Percentiles rank a stretch among this genome's conserved stretches.
Conservation (phyloP, 1,140 invertebrate genomes). For the Ips nitidus region DNA sequence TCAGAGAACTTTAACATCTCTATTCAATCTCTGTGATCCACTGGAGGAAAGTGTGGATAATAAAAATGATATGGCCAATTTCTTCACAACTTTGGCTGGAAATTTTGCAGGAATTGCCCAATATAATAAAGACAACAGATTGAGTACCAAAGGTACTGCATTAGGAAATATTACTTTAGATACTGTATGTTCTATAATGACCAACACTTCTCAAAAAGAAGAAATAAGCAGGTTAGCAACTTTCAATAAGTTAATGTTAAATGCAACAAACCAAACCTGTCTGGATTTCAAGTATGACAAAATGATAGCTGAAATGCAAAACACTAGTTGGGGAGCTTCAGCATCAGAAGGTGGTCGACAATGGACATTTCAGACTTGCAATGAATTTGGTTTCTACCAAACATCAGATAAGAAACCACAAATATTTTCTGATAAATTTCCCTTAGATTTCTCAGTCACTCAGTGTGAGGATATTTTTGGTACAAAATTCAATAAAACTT, state of each 20-base stretch:
- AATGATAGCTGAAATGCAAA: constrained; percentile 72
- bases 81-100: constrained; percentile 78
- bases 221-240: constrained; percentile 70
- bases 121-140: constrained; percentile 92
- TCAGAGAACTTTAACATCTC: constrained; percentile 63
- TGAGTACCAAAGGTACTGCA: constrained; percentile 58
- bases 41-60: constrained; percentile 66
- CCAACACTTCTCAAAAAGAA: constrained; percentile 58
- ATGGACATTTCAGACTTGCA: constrained; percentile 95
- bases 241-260: constrained; percentile 72
- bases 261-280: constrained; percentile 71
- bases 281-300: constrained; percentile 81
- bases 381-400: constrained; percentile 94
- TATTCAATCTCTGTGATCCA: constrained; percentile 77
- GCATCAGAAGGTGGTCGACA: constrained; percentile 72
- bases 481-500: constrained; percentile 57
- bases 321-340: constrained; percentile 68
- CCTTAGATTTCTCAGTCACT: constrained; percentile 75
- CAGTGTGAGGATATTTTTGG: constrained; percentile 86
- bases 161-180: constrained; percentile 78
- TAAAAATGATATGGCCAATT: constrained; percentile 74
- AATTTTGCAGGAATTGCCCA: constrained; percentile 85
- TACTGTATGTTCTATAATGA: constrained; percentile 73
- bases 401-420: constrained; percentile 73
- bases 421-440: constrained; percentile 78